Conservation (phyloP, 2,888 invertebrate genomes). For the Acheta domesticus region DNA sequence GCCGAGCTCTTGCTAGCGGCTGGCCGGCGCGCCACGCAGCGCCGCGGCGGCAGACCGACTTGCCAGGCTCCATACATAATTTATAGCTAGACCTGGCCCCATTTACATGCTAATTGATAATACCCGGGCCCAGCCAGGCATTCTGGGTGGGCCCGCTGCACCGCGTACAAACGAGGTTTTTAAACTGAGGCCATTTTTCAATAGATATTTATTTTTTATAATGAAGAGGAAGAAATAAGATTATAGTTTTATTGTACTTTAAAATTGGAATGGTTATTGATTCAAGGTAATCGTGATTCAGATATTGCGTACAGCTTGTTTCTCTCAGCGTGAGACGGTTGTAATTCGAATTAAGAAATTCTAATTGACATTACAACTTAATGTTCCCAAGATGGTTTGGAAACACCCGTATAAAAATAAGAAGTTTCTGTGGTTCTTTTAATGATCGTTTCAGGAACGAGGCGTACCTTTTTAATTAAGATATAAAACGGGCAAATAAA, state of each 20-base stretch:
- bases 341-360: conserved; percentile 7
- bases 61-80: conserved; percentile 34
- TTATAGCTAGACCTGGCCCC: conserved; percentile 33
- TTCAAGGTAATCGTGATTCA: conserved; percentile 6
- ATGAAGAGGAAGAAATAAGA: not conserved
- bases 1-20: not conserved
- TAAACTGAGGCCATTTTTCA: conserved; percentile 28
- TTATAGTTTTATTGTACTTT: not conserved
- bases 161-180: conserved; percentile 29
- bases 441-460: too few relatives aligned
- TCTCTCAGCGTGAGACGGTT: not conserved
- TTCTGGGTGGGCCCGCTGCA: conserved; percentile 18
- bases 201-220: conserved; percentile 20
- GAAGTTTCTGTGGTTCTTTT: not conserved
- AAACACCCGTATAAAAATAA: not conserved
- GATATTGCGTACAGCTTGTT: not conserved
- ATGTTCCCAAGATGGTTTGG: not conserved
- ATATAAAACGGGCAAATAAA: too few relatives aligned
- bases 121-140: conserved; percentile 29
- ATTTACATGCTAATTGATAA: conserved; percentile 37
- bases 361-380: not conserved
- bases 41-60: not conserved
- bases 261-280: conserved; percentile 18
- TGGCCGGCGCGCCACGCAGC: not conserved
- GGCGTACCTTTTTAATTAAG: too few relatives aligned